These are phyloP conservation scores for Carlito syrichta DNA, from an alignment of 2,113 vertebrate species.

Conservation along the genomic window DNA sequence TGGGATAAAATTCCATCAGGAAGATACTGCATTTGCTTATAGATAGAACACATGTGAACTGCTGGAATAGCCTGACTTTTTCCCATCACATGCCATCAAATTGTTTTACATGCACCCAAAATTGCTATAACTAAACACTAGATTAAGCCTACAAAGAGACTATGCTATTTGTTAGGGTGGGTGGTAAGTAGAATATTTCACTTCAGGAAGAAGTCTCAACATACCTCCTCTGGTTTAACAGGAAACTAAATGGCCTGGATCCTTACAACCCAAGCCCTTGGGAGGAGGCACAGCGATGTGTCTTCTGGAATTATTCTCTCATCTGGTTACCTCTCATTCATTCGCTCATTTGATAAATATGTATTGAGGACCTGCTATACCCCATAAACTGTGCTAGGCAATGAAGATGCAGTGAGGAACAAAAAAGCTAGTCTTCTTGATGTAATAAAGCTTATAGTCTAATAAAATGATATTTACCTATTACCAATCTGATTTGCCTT, in stretches of 20 bases:
- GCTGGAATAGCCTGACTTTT: neutral
- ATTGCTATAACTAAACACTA: neutral
- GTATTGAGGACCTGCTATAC: neutral
- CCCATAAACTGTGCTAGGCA: neutral
- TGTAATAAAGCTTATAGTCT: neutral
- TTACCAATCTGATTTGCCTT: neutral
- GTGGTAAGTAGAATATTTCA: neutral
- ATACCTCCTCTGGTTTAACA: neutral
- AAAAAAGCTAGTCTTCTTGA: neutral
- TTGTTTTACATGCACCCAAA: neutral
- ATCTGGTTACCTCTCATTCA: neutral
- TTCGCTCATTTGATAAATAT: neutral
- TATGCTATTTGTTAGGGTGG: neutral
- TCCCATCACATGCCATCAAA: neutral
- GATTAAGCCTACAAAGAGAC: neutral
- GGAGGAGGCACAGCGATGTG: neutral
- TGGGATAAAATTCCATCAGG: neutral
- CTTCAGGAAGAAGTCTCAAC: neutral
- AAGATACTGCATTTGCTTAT: neutral
- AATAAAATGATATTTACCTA: neutral
- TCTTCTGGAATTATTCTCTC: neutral
- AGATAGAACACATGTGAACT: neutral
- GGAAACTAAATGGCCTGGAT: neutral
- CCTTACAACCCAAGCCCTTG: neutral
- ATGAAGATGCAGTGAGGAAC: neutral